Evolutionary conservation across 2,797 vertebrate species (phyloP).

Genomic region (Columba guinea): DNA sequence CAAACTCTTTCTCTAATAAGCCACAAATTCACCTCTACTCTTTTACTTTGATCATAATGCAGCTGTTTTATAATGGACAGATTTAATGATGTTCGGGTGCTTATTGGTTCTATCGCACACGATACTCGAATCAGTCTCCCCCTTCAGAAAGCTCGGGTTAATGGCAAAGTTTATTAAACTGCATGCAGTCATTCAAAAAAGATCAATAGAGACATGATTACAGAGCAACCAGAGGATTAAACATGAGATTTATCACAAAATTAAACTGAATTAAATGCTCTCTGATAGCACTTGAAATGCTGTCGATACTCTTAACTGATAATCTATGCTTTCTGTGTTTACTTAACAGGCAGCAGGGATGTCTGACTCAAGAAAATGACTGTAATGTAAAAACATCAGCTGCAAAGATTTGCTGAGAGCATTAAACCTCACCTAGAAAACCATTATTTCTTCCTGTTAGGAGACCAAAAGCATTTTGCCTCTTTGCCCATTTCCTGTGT

Average conservation of each 20-base stretch:
- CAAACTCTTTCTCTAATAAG: constrained; percentile 44
- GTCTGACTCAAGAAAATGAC: constrained; percentile 51
- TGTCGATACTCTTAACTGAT: constrained; percentile 78
- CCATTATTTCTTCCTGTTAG: constrained; percentile 22
- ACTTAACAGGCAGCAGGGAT: constrained; percentile 63
- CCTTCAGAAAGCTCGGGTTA: constrained; percentile 71
- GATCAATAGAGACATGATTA: constrained; percentile 83
- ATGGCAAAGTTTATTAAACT: constrained; percentile 80
- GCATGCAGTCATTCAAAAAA: constrained; percentile 77
- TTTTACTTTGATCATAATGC: constrained; percentile 48
- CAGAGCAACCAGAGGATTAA: constrained; percentile 80
- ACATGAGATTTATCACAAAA: constrained; percentile 81
- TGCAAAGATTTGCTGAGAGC: constrained; percentile 49
- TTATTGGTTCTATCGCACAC: constrained; percentile 70
- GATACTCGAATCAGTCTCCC: constrained; percentile 71
- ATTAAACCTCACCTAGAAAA: constrained; percentile 22
- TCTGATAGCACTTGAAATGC: constrained; percentile 76
- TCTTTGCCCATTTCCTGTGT: background rate
- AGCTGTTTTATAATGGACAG: constrained; percentile 61
- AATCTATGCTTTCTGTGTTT: constrained; percentile 76
- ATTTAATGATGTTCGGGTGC: constrained; percentile 64
- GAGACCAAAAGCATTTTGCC: background rate
- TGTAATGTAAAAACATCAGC: constrained; percentile 50
- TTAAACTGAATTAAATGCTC: constrained; percentile 81
- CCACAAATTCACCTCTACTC: constrained; percentile 25